These are phyloP conservation scores for Danaus plexippus DNA, from an alignment of 1,140 invertebrate species.

Conservation along the genomic window DNA sequence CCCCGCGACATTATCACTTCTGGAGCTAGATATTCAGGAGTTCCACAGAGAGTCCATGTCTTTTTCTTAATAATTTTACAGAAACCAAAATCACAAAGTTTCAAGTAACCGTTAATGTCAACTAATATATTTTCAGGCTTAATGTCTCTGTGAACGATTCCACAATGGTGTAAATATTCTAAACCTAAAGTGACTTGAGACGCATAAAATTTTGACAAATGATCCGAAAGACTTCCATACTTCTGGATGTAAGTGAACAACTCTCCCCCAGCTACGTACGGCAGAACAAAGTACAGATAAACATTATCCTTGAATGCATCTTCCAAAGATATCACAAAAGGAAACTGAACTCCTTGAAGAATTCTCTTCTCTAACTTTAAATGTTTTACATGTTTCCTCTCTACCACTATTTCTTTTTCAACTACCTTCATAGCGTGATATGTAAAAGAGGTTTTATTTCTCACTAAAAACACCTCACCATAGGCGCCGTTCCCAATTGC, in stretches of 20 bases:
- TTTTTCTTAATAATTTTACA: slow-evolving; percentile 88
- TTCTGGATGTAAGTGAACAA: slow-evolving; percentile 85
- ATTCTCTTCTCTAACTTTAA: slow-evolving; percentile 87
- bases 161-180: slow-evolving; percentile 94
- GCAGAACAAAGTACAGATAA: slow-evolving; percentile 86
- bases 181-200: slow-evolving; percentile 93
- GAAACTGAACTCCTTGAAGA: slow-evolving; percentile 83
- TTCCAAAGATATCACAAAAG: slow-evolving; percentile 84
- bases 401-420: slow-evolving; percentile 89
- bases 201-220: slow-evolving; percentile 89
- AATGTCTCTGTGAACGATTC: slow-evolving; percentile 92
- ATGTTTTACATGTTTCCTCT: slow-evolving; percentile 88
- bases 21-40: slow-evolving; percentile 96
- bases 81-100: slow-evolving; percentile 93
- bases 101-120: slow-evolving; percentile 88
- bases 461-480: slow-evolving; percentile 88
- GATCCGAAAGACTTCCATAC: slow-evolving; percentile 83
- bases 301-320: slow-evolving; percentile 90
- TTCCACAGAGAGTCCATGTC: slow-evolving; percentile 97
- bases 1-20: slow-evolving; percentile 96
- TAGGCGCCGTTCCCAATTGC: slow-evolving; percentile 91
- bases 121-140: slow-evolving; percentile 98
- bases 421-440: slow-evolving; percentile 94
- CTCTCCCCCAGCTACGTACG: slow-evolving; percentile 87
- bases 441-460: slow-evolving; percentile 74